Base-by-base conservation (phyloP, 2,888 invertebrate genomes). In the Ochropacha duplaris region DNA sequence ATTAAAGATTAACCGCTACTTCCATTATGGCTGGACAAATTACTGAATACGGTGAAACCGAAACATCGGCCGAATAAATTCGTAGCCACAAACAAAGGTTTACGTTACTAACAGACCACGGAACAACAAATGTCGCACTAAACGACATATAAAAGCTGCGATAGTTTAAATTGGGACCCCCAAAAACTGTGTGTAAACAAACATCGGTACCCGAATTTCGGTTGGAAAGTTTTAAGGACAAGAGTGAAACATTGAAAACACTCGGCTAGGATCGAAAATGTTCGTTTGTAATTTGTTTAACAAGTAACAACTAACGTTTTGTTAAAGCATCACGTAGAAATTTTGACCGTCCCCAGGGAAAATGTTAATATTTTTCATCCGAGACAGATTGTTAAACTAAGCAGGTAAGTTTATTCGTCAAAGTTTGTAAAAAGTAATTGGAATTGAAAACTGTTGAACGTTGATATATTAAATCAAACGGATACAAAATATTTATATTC, bases 111-210 rank as follows among this genome's bases (percentile, higher is more conserved):
- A 68, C 78, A 75, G 71, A 81, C 87, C 87, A 74, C 86, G 78
- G 60, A 65, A 83, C 84, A 83, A 84, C 86, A 86, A 88, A 87
- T 85, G 86, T 86, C 86, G 79, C 80, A 84, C 86, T 90, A 90
- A 91, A 90, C 88, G 91, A 88, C 88, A 90, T 89, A 88, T 90
- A 90, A 90, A 89, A 90, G 86, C 88, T 64, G 78, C 84, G 79
- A 88, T 90, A 89, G 91, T 92, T 90, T 90, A 90, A 92, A 90
- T 90, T 90, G 86, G 84, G 80, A 68, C 60, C 52, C 83, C 90
- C 91, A 88, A 90, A 91, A 90, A 90, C 87, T 88, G 83, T 83
- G 83, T 81, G 84, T 86, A 90, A 88, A 90, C 91, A 89, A 88
- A 86, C 86, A 83, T 70, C 65, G 78, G 74, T 76, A 62, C 65